Percentiles rank a stretch among this genome's conserved stretches.
phyloP scores from a whole-genome alignment of 2,888 invertebrate species.

The Bellardia bayeri region DNA sequence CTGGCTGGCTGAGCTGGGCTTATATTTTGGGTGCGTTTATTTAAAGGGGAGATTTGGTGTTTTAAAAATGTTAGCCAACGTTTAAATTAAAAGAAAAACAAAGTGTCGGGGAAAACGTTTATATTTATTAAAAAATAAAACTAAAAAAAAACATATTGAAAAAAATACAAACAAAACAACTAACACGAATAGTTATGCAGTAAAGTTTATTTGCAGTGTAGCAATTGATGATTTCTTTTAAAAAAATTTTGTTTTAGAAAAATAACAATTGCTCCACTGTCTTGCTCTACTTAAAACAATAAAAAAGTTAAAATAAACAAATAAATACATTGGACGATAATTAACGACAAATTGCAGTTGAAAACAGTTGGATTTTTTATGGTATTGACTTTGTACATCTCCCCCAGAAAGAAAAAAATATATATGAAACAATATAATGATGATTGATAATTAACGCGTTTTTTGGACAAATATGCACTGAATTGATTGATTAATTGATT shows the following conservation, averaged over 20 bases:
- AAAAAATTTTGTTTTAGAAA: no score
- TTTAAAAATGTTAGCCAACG: conserved; percentile 18
- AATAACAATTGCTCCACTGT: conserved; percentile 31
- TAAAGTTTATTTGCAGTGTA: conserved; percentile 43
- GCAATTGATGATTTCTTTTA: not conserved
- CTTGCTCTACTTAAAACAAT: not conserved
- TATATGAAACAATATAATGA: conserved; percentile 55
- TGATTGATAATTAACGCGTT: conserved; percentile 65
- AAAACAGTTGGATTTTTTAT: conserved; percentile 42
- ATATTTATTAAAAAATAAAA: not conserved
- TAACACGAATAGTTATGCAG: not conserved
- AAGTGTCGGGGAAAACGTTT: no score
- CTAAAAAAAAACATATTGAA: not conserved
- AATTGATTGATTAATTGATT: conserved; percentile 51
- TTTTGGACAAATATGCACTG: conserved; percentile 65
- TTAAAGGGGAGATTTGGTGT: conserved; percentile 59
- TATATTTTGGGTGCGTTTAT: conserved; percentile 25
- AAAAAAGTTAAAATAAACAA: not conserved
- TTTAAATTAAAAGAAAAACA: no score
- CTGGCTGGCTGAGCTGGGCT: conserved; percentile 15
- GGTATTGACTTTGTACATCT: conserved; percentile 53
- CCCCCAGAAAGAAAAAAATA: conserved; percentile 50
- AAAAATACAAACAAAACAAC: not conserved
- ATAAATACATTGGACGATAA: conserved; percentile 31
- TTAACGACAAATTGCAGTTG: conserved; percentile 56